Percentiles rank a stretch among this genome's conserved stretches.
Evolutionary conservation across 2,888 invertebrate genomes (phyloP).

Genomic region (Lycia hirtaria): DNA sequence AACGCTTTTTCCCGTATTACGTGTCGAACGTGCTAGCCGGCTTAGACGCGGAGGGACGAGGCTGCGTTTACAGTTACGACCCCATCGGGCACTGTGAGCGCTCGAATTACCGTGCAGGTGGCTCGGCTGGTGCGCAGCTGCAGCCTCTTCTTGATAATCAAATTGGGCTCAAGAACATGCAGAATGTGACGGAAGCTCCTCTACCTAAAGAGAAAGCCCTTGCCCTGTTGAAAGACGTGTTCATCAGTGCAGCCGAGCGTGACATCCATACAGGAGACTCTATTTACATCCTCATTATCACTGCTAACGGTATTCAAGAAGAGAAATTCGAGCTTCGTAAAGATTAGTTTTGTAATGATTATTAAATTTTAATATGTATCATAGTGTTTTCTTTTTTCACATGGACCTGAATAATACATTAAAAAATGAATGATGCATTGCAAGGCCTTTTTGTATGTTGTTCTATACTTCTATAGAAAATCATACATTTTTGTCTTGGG

Average conservation of each 20-base stretch:
- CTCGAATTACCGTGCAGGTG: constrained; percentile 93
- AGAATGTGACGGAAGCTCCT: constrained; percentile 87
- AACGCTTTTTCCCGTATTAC: constrained; percentile 99
- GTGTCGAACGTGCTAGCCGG: constrained; percentile 98
- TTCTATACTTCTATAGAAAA: too few relatives aligned
- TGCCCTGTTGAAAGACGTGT: constrained; percentile 96
- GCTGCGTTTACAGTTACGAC: constrained; percentile 98
- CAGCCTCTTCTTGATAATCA: constrained; percentile 99
- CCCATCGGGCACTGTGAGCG: constrained; percentile 98
- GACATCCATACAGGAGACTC: constrained; percentile 99
- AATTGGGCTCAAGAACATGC: constrained; percentile 95
- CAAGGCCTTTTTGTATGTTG: too few relatives aligned
- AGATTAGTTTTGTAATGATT: constrained; percentile 88
- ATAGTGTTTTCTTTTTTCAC: constrained; percentile 30
- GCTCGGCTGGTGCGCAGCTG: constrained; percentile 94
- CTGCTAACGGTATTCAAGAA: constrained; percentile 92
- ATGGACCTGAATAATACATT: too few relatives aligned
- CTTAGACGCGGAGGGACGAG: constrained; percentile 96
- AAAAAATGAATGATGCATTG: too few relatives aligned
- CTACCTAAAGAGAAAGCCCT: constrained; percentile 93
- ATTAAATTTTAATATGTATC: constrained; percentile 38
- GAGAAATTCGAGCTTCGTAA: constrained; percentile 92
- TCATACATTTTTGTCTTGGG: too few relatives aligned
- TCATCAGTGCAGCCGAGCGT: constrained; percentile 98
- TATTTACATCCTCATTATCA: constrained; percentile 93